Base-by-base conservation (phyloP, 2,797 vertebrate species). In the Nannoperca australis region DNA sequence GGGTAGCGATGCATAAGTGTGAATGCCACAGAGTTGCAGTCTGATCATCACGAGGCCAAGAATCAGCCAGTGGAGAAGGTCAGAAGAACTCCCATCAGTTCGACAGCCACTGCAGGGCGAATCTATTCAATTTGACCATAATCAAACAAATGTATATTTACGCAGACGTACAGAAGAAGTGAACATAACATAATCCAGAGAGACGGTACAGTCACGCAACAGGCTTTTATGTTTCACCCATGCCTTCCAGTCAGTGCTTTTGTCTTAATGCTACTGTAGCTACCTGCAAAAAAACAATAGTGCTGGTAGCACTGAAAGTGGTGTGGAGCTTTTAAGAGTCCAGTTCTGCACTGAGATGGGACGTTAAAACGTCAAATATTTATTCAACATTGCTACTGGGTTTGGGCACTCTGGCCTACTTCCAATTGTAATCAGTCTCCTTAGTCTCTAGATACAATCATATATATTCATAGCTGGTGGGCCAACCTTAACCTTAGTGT, bases 241-340 rank as follows among this genome's bases (percentile, higher is more conserved):
- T 87, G 88, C 91, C 91, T 82, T 76, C 63, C 59, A 85, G 92
- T 78, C 90, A 85, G 44, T 66, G 79, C 87, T 88, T 89, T 90
- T 87, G 79, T 89, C 85, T 91, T 90, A 86, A 88, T 91, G 89
- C 78, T 53, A 34, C 76, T 64, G 76, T 49, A 68, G 58, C 73
- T 78, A 82, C 84, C 72, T 78, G 77, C 40, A 74, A 36, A 32
- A 83, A 75, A 89, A 61, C n/a, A 56, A 30, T 49, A 72, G 36
- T 0, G 49, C 85, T 67, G 54, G 50, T 56, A 76, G 68, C 78
- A 77, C 42, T 47, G 60, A 44, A 44, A 78, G 67, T 36, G 38
- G 45, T 18, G 44, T 42, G 17, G 30, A 69, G 80, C 86, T 87
- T 90, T 87, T 81, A 78, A 60, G 51, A 15, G 30, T 74, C 56